Evolutionary conservation across 35 echinoderm and acorn worm species (phyloP), one percentile per base, ranked within the genome.

Genomic region (Ptychodera flava): DNA sequence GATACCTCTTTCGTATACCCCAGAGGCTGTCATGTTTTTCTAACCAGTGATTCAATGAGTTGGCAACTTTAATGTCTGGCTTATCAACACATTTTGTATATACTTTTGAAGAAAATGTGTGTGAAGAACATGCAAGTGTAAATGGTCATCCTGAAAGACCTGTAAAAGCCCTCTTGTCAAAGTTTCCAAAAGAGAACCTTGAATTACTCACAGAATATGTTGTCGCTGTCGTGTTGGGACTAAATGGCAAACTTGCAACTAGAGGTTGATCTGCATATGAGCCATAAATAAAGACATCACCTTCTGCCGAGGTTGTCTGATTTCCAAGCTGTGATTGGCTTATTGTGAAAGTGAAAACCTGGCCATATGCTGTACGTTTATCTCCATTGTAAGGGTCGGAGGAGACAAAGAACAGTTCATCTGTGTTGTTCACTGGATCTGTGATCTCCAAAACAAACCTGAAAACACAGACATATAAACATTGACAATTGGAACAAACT

Each of bases 241-340:
- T 84, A 12, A 15, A 15, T 28, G 87, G 87, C 2, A 99, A 79
- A 28, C 82, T 35, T 0, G 90, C 77, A 28, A 94, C 92, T 30
- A 99, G 78, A 16, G 90, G 88, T 38, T 89, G 52, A n/a, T 52
- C 27, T n/a, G 52, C 75, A 80, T 87, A 91, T 0, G 30, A 12
- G 16, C 96, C 93, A 81, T 89, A 90, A 31, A 99, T 92, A 35
- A 92, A 92, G 10, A 99, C 90, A 87, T 99, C 96, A 1, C 93
- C 96, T 45, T 82, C 81, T 1, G 84, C 33, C 30, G 83, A 85
- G 32, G 82, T 37, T 22, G 88, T 90, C 78, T 91, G 96, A 80
- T 94, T 91, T 0, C 85, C 85, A 28, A 34, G 35, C 6, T 90
- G 88, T 0, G 88, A 85, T 77, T 99, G 96, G 87, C 96, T 99